Percentiles rank a stretch among this genome's conserved stretches.
phyloP scores from a whole-genome alignment of 2,113 vertebrate species.

The Narcine bancroftii region DNA sequence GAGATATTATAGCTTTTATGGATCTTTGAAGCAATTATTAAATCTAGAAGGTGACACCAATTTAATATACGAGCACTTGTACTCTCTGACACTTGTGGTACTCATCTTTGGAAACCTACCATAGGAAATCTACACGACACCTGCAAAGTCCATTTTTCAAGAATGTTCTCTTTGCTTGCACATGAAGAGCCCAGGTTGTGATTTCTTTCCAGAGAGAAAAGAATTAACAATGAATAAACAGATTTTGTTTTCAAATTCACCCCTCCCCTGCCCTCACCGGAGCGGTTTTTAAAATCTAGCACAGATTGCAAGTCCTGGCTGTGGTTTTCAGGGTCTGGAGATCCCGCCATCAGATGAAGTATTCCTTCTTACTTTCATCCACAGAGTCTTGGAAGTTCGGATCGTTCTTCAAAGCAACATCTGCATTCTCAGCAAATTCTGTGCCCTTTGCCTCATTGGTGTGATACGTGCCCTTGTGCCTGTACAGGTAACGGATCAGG shows the following conservation, averaged over 20 bases:
- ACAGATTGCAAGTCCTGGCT: background rate
- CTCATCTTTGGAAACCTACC: slow-evolving; percentile 10
- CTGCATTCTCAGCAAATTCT: slow-evolving; percentile 66
- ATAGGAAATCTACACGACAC: background rate
- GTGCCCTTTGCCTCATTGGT: slow-evolving; percentile 78
- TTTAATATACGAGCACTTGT: background rate
- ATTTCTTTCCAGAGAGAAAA: background rate
- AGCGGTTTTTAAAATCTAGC: background rate
- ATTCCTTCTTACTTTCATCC: slow-evolving; percentile 73
- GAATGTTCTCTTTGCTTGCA: background rate
- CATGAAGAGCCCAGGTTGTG: background rate
- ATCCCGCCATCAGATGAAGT: slow-evolving; percentile 69
- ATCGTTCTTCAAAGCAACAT: slow-evolving; percentile 60
- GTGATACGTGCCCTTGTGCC: slow-evolving; percentile 69
- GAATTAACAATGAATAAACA: background rate
- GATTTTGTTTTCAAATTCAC: background rate
- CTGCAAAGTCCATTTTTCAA: background rate
- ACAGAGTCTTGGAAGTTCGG: slow-evolving; percentile 58
- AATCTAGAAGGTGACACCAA: background rate
- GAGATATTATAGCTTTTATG: background rate
- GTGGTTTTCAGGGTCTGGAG: background rate
- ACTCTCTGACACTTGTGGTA: background rate
- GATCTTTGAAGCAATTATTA: background rate
- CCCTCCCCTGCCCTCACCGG: background rate
- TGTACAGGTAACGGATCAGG: slow-evolving; percentile 56